Conservation (phyloP, 2,888 invertebrate species). For the Noctua janthe region DNA sequence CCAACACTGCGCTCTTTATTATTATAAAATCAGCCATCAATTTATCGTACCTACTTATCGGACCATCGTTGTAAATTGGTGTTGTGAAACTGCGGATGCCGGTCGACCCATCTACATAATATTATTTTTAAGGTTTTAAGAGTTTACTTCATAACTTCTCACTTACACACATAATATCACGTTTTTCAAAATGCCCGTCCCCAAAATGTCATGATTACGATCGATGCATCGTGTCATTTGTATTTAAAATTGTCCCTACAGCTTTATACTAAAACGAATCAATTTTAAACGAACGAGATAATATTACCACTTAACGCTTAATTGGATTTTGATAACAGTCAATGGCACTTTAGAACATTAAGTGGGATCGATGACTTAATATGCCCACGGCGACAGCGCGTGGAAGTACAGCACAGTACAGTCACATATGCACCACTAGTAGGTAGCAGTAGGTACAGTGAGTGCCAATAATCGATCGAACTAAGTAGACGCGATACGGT, state of each 20-base stretch:
- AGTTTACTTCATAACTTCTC: neutral
- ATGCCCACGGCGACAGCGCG: constrained; percentile 35
- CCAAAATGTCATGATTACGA: neutral
- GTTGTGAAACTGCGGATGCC: constrained; percentile 64
- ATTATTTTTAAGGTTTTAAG: constrained; percentile 32
- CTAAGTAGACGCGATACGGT: constrained; percentile 13
- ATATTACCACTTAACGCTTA: constrained; percentile 34
- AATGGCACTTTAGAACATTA: constrained; percentile 52
- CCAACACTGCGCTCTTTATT: constrained; percentile 76
- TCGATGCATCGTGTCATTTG: neutral
- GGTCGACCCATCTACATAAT: constrained; percentile 27
- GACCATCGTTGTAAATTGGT: constrained; percentile 69
- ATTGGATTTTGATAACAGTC: constrained; percentile 53
- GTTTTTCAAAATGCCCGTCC: neutral
- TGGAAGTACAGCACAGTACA: constrained; percentile 28
- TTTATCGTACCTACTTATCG: constrained; percentile 77
- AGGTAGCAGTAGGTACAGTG: constrained; percentile 12
- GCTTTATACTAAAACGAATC: neutral
- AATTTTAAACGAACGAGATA: constrained; percentile 15
- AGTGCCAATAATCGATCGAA: constrained; percentile 48
- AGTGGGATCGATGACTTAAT: constrained; percentile 59
- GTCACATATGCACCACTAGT: constrained; percentile 29
- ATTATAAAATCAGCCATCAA: constrained; percentile 80
- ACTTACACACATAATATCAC: neutral
- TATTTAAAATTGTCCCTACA: neutral